Base-by-base conservation (phyloP, 2,888 invertebrate species). In the Lasioglossum calceatum region DNA sequence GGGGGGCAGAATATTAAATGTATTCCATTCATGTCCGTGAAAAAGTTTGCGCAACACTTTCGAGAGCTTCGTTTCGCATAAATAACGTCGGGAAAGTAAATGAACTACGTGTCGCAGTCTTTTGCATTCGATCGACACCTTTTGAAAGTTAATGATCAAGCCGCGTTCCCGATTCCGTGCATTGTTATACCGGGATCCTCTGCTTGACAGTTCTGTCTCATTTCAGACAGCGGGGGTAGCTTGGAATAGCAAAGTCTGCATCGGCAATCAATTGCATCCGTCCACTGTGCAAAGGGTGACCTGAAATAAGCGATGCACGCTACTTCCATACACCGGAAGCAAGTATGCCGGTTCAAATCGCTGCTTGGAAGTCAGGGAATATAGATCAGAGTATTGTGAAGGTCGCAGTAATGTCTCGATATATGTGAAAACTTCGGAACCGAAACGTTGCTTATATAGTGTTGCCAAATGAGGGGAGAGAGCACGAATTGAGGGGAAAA, bases 241-340 rank as follows among this genome's bases (percentile, higher is more conserved):
- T 32, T 58, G 44, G 72, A 79, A 82, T 75, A 54, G 70, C 82
- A 61, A 58, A 67, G 70, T 47, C 39, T 71, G 44, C 70, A 74
- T 77, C 70, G 73, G 23, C 61, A 61, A 83, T 86, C 79, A 82
- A 83, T 83, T 50, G 50, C n/a, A 76, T 67, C 50, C 77, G 70
- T 36, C 36, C 82, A 79, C 47, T 75, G 61, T 82, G 47, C 36
- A 77, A 47, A 77, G 67, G 47, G 36, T 77, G 36, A 4, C 10
- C 23, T 36, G 44, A 77, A 50, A 47, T 50, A 44, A n/a, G 8
- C n/a, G 76, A 64, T 32, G 14, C 64, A 32, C 16, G 14, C 32
- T 8, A 27, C 7, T 27, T 23, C 36, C 70, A 19, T 19, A 10
- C 10, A 42, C 1, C 36, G 5, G 36, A 14, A 7, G 16, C 36